Evolutionary conservation across 2,797 vertebrate species (phyloP).

Genomic region (Uromys caudimaculatus): DNA sequence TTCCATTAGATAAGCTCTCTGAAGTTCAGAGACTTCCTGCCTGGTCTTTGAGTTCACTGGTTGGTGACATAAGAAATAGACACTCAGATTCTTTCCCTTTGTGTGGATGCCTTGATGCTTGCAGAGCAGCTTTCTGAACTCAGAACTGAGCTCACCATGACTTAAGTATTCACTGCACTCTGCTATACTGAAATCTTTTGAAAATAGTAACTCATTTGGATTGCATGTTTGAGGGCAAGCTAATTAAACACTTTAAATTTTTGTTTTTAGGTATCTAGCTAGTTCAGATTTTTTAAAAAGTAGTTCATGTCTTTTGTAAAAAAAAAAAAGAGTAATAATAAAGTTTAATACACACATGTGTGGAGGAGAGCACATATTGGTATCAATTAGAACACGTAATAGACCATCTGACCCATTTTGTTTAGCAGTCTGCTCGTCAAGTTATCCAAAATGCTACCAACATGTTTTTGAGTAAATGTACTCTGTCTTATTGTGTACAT

Average conservation of each 20-base stretch:
- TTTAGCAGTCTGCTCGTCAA: background rate
- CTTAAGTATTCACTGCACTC: background rate
- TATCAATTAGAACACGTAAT: slow-evolving; percentile 9
- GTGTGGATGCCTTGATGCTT: background rate
- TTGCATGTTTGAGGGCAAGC: background rate
- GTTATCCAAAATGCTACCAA: background rate
- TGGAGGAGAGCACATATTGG: background rate
- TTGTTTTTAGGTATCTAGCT: background rate
- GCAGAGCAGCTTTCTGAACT: background rate
- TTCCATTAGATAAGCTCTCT: background rate
- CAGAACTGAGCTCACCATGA: background rate
- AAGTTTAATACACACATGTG: background rate
- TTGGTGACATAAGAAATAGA: background rate
- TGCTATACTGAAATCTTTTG: background rate
- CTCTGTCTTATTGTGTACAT: background rate
- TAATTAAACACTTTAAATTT: slow-evolving; percentile 5
- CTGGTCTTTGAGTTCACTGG: background rate
- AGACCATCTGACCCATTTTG: background rate
- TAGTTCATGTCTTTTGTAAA: background rate
- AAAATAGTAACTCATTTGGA: background rate
- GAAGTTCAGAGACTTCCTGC: background rate
- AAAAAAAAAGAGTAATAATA: background rate
- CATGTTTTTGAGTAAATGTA: background rate
- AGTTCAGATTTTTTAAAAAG: background rate
- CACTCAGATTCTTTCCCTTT: background rate